Conservation (phyloP, 2,113 vertebrate genomes). For the Tenrec ecaudatus region DNA sequence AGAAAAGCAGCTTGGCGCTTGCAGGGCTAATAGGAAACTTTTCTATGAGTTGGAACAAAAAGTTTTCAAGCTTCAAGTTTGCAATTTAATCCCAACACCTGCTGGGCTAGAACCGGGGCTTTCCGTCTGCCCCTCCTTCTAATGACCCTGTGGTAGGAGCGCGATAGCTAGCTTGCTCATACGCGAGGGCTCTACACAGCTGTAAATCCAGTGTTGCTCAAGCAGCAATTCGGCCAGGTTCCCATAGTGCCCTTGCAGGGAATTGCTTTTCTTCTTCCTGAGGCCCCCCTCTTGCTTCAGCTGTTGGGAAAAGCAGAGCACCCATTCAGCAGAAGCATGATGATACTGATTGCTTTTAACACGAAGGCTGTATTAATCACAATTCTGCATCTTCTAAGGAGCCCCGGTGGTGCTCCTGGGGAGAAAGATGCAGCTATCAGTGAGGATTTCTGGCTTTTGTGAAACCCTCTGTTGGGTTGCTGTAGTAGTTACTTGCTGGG, state of each 20-base stretch:
- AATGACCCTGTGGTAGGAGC: not conserved
- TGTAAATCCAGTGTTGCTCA: not conserved
- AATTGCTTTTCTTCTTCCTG: not conserved
- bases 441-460: no score
- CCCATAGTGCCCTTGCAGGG: not conserved
- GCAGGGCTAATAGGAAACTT: constrained; percentile 31
- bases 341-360: not conserved
- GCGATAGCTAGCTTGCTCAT: not conserved
- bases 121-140: constrained; percentile 1
- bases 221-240: not conserved
- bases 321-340: not conserved
- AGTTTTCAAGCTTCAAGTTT: constrained; percentile 34
- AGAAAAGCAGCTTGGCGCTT: constrained; percentile 52
- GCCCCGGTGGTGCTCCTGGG: no score
- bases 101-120: constrained; percentile 17
- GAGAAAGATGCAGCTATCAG: no score
- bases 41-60: not conserved
- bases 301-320: not conserved
- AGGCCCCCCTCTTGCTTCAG: not conserved
- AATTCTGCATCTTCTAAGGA: not conserved
- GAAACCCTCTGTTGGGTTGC: no score
- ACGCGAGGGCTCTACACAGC: not conserved
- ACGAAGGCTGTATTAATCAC: not conserved
- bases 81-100: constrained; percentile 58
- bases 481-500: no score